Conservation (phyloP, 2,888 invertebrate species). For the Trileptium ribeirensis region DNA sequence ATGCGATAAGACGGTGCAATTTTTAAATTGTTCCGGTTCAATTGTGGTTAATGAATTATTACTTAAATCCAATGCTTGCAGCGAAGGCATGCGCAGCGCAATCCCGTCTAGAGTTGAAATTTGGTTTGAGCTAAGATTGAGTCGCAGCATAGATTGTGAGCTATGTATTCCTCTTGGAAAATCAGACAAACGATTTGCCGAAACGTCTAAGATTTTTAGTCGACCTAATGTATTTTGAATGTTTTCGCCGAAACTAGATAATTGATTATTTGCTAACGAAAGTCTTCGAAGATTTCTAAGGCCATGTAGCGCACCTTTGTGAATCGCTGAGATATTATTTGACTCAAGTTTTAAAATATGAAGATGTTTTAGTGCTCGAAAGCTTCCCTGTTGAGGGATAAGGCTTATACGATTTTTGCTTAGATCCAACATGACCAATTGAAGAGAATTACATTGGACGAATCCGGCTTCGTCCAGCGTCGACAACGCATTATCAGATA, state of each 20-base stretch:
- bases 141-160: background rate
- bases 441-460: slow-evolving; percentile 2
- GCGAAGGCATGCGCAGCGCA: background rate
- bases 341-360: slow-evolving; percentile 70
- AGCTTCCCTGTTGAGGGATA: background rate
- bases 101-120: background rate
- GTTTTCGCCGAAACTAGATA: background rate
- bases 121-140: slow-evolving; percentile 10
- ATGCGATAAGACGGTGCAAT: slow-evolving; percentile 71
- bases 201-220: slow-evolving; percentile 39
- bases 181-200: slow-evolving; percentile 33
- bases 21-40: slow-evolving; percentile 75
- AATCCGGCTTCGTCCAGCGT: slow-evolving; percentile 15
- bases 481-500: slow-evolving; percentile 18
- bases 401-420: background rate
- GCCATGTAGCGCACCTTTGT: background rate
- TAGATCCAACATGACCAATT: slow-evolving; percentile 23
- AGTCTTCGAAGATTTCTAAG: background rate
- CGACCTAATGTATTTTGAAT: slow-evolving; percentile 14
- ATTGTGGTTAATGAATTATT: slow-evolving; percentile 73
- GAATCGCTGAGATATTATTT: background rate
- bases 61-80: slow-evolving; percentile 13
- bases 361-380: background rate
- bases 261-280: background rate
- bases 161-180: background rate